Conservation (phyloP, 2,113 vertebrate species). For the Clarias batrachus region DNA sequence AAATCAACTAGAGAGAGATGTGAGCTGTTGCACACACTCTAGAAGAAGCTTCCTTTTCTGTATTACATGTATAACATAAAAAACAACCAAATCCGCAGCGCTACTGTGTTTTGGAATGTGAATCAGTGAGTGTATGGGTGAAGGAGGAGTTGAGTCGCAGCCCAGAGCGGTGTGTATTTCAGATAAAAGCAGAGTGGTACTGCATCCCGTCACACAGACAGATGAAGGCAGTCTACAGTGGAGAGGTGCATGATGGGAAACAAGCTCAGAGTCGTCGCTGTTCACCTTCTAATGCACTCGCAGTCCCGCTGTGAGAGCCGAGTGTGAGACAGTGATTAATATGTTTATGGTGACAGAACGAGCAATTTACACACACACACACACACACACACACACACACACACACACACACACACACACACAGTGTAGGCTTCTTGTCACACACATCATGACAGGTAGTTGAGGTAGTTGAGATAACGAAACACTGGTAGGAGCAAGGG, state of each 20-base stretch:
- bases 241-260: constrained; percentile 35
- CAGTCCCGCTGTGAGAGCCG: constrained; percentile 35
- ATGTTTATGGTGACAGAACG: constrained; percentile 37
- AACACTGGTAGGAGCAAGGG: constrained; percentile 60
- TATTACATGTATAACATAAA: too few relatives aligned
- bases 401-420: neutral
- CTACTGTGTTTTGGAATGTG: neutral
- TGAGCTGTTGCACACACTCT: too few relatives aligned
- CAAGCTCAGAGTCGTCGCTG: neutral
- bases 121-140: neutral
- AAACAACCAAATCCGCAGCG: too few relatives aligned
- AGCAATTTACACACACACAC: constrained; percentile 11
- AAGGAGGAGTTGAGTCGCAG: neutral
- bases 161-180: neutral
- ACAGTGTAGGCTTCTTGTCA: neutral
- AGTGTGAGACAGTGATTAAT: constrained; percentile 41
- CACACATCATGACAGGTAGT: constrained; percentile 39
- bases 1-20: too few relatives aligned
- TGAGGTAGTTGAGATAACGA: constrained; percentile 60
- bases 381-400: neutral
- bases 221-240: constrained; percentile 12
- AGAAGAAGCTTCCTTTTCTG: too few relatives aligned
- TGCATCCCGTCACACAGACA: constrained; percentile 6
- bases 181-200: neutral
- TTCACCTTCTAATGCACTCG: constrained; percentile 38